Base-by-base conservation (phyloP, 2,113 vertebrate genomes). In the Danionella cerebrum region DNA sequence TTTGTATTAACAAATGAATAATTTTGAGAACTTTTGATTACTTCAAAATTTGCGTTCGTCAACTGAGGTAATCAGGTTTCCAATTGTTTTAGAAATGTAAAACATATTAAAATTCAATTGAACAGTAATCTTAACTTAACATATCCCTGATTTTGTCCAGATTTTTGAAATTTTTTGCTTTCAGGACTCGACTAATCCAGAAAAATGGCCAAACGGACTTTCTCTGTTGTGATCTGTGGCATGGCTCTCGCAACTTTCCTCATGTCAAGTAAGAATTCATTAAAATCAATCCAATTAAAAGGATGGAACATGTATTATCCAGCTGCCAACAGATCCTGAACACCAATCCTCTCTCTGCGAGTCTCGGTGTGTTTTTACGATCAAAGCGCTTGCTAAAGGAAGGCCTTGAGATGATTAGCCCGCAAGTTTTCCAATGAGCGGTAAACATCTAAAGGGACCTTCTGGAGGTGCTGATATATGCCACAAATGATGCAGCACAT, bases 231-330 rank as follows among this genome's bases (percentile, higher is more conserved):
- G 66, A 72, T 80, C 68, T 67, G 81, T 60, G 84, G 80, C 70
- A 24, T 86, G 63, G 75, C 87, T 67, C 68, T 90, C 8, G 76
- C 76, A 6, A 12, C 78, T 10, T 76, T 85, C 57, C 79, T 88
- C 58, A 71, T 90, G 70, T 79, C 88, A 82, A 85, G 89, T 90
- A 74, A 87, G 70, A 62, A 55, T 73, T 6, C 38, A 24, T 38
- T 38, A 22, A 22, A 3, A 36, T 24, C 3, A 0, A 38, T n/a
- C n/a, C n/a, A 22, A n/a, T 0, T n/a, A 36, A 36, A 22, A 8
- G 21, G 6, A 14, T 2, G 7, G 60, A 51, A 7, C n/a, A n/a
- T n/a, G n/a, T n/a, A n/a, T n/a, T n/a, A n/a, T n/a, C n/a, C n/a
- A n/a, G n/a, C n/a, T n/a, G n/a, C n/a, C n/a, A n/a, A n/a, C n/a